Conservation (phyloP, 1,140 invertebrate genomes). For the Drosophila miranda region DNA sequence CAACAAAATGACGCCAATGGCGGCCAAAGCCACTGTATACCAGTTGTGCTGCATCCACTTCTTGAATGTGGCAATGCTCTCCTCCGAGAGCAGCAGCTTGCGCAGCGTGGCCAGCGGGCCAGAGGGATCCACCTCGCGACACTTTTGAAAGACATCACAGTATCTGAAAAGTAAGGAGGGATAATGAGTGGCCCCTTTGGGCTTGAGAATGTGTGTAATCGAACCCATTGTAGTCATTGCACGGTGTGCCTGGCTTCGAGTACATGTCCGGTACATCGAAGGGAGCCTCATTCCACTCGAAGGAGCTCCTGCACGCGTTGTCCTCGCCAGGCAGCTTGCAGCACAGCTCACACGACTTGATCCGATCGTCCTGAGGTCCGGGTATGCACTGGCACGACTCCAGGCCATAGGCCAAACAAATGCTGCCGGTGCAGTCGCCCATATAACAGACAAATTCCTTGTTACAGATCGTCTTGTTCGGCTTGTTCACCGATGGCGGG, state of each 20-base stretch:
- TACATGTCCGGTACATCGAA: conserved; percentile 96
- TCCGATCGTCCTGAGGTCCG: conserved; percentile 88
- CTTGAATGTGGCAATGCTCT: conserved; percentile 93
- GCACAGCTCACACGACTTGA: conserved; percentile 94
- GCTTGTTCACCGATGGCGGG: conserved; percentile 95
- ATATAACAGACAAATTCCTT: conserved; percentile 97
- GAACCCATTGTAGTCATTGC: conserved; percentile 97
- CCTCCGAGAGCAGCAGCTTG: conserved; percentile 93
- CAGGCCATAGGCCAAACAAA: conserved; percentile 95
- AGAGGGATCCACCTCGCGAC: conserved; percentile 96
- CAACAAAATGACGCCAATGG: conserved; percentile 88
- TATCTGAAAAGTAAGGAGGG: conserved; percentile 84
- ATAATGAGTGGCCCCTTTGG: background rate
- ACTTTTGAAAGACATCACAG: conserved; percentile 99
- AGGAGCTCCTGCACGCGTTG: conserved; percentile 92
- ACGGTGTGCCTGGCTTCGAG: conserved; percentile 97
- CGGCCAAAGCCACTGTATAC: conserved; percentile 91
- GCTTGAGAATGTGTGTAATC: background rate
- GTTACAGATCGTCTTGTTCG: conserved; percentile 97
- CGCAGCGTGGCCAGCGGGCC: conserved; percentile 96
- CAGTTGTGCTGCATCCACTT: conserved; percentile 93
- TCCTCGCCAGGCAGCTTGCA: conserved; percentile 93
- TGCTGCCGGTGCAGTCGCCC: conserved; percentile 96
- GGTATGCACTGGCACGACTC: conserved; percentile 97
- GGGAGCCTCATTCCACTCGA: conserved; percentile 93